Base-by-base conservation (phyloP, 2,888 invertebrate genomes). In the Netelia melanura region DNA sequence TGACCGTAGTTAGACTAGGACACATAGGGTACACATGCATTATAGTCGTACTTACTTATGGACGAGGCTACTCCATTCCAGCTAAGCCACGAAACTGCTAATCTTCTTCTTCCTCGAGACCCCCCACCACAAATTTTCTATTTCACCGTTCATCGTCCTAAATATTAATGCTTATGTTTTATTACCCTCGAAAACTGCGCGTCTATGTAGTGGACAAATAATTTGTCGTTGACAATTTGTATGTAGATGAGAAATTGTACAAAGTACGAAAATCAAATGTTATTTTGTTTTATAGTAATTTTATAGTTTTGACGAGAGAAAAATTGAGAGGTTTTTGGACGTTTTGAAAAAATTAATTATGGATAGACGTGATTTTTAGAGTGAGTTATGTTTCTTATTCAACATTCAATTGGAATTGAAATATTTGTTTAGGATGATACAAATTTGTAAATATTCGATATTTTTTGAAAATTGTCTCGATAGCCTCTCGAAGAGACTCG, bases 71-170 rank as follows among this genome's bases (percentile, higher is more conserved):
- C 58, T 17, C 65, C 44, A 52, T 83, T 78, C 70, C 38, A 23
- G 54, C 48, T 52, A 68, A 81, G 79, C 80, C 43, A 65, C 83
- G 56, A 25, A 54, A 56, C 54, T 82, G 83, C 70, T 87, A 86
- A 84, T 84, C 86, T 86, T 21, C 30, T 67, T 75, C 58, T 67
- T 75, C 62, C 17, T 54, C 54, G 44, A 70, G 75, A n/a, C 58
- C 43, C 82, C 74, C 64, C 21, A 6, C 10, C 58, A 62, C 5
- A 38, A 43, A 65, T 67, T 70, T 79, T 48, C 25, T 23, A 78
- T 30, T 58, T 65, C 58, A 68, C 61, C 81, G 75, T 81, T 83
- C 79, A 86, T 86, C 81, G 81, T 81, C 83, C 83, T 43, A n/a
- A 58, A 58, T 25, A 83, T 85, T 3, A 85, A 85, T 83, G 74